Percentiles rank a stretch among this genome's conserved stretches.
Evolutionary conservation across 1,140 invertebrate species (phyloP).

Genomic region (Phocides pigmalion): DNA sequence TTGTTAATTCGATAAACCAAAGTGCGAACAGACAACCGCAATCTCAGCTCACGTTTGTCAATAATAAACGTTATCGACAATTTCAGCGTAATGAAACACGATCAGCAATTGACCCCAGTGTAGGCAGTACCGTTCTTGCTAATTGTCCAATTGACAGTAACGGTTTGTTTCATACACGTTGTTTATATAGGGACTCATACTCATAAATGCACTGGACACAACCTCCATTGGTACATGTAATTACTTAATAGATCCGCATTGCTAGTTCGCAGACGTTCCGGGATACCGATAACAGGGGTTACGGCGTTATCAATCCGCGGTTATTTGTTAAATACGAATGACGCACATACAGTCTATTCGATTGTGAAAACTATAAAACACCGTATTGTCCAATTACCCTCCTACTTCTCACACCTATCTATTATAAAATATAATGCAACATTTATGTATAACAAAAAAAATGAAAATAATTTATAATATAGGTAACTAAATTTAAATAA

Average conservation of each 20-base stretch:
- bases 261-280: constrained; percentile 77
- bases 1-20: constrained; percentile 44
- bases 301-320: constrained; percentile 67
- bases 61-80: constrained; percentile 46
- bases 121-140: constrained; percentile 41
- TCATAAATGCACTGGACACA: constrained; percentile 48
- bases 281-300: constrained; percentile 79
- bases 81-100: constrained; percentile 49
- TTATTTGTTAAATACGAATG: constrained; percentile 76
- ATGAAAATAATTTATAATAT: not conserved
- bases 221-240: constrained; percentile 42
- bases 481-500: not conserved
- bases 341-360: constrained; percentile 73
- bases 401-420: too few relatives aligned
- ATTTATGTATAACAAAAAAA: too few relatives aligned
- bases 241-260: constrained; percentile 68
- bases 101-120: constrained; percentile 41
- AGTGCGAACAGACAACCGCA: constrained; percentile 38
- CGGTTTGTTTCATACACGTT: constrained; percentile 47
- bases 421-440: too few relatives aligned
- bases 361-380: constrained; percentile 39
- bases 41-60: constrained; percentile 46
- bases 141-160: constrained; percentile 53
- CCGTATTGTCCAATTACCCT: constrained; percentile 5
- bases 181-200: constrained; percentile 61